Conservation (phyloP, 2,113 vertebrate species). For the Pelobates fuscus region DNA sequence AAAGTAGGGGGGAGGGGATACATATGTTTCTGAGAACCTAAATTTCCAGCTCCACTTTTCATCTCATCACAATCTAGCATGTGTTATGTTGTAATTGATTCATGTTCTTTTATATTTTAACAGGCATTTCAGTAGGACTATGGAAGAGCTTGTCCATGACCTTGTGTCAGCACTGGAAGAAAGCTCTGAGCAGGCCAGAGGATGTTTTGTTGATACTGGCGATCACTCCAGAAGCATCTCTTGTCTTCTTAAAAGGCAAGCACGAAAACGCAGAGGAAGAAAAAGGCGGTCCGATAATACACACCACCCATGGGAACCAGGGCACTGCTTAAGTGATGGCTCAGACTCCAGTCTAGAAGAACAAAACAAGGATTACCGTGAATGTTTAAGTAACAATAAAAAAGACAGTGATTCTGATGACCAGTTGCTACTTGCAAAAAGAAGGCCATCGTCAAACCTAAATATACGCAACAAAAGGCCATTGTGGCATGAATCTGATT, state of each 20-base stretch:
- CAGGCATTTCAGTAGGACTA: constrained; percentile 95
- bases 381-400: constrained; percentile 69
- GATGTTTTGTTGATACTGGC: constrained; percentile 88
- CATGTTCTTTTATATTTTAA: too few relatives aligned
- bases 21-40: too few relatives aligned
- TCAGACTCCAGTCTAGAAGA: constrained; percentile 95
- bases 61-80: too few relatives aligned
- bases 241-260: constrained; percentile 91
- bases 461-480: constrained; percentile 73
- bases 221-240: constrained; percentile 86
- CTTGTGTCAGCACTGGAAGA: constrained; percentile 96
- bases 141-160: constrained; percentile 98
- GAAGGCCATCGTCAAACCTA: constrained; percentile 73
- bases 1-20: too few relatives aligned
- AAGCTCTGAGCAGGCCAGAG: constrained; percentile 94
- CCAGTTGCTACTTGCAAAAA: constrained; percentile 83
- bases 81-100: too few relatives aligned
- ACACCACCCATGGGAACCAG: constrained; percentile 87
- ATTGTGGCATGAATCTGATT: constrained; percentile 74
- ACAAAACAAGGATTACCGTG: constrained; percentile 75
- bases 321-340: constrained; percentile 89
- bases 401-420: constrained; percentile 94
- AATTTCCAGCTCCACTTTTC: too few relatives aligned
- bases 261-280: constrained; percentile 91
- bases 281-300: constrained; percentile 88